phyloP scores from a whole-genome alignment of 2,797 vertebrate genomes.

The Poeciliopsis presidionis region DNA sequence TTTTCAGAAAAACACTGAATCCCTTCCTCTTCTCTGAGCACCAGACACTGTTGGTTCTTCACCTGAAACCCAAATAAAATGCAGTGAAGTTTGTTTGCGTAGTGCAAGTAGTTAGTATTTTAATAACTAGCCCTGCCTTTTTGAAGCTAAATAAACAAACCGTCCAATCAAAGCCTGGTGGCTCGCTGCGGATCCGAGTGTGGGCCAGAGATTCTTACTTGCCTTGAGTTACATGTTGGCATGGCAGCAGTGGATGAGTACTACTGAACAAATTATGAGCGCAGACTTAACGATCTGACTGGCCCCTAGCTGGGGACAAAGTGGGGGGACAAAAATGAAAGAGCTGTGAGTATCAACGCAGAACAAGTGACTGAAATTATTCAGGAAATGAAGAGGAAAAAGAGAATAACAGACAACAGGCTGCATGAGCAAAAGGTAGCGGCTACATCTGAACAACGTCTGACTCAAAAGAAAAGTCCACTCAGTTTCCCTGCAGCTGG shows the following conservation, averaged over 20 bases:
- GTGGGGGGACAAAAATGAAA: slow-evolving; percentile 86
- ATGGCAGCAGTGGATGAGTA: slow-evolving; percentile 86
- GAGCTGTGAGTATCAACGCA: slow-evolving; percentile 83
- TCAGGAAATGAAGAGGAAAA: slow-evolving; percentile 32
- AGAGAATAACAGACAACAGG: slow-evolving; percentile 69
- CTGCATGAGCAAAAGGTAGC: slow-evolving; percentile 49
- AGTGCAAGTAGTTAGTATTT: not conserved
- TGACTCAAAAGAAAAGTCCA: slow-evolving; percentile 38
- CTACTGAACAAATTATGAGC: slow-evolving; percentile 87
- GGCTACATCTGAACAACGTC: not conserved
- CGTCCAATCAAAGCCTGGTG: slow-evolving; percentile 53
- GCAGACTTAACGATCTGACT: slow-evolving; percentile 87
- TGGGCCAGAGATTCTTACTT: slow-evolving; percentile 84
- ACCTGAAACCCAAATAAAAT: not conserved
- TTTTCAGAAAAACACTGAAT: not conserved
- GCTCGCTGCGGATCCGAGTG: slow-evolving; percentile 77
- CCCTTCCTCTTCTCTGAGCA: not conserved
- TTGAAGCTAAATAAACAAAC: not conserved
- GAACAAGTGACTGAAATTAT: slow-evolving; percentile 76
- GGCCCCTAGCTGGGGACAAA: slow-evolving; percentile 87
- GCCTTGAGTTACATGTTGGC: slow-evolving; percentile 86
- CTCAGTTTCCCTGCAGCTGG: not conserved
- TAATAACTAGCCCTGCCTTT: not conserved
- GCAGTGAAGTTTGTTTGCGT: not conserved
- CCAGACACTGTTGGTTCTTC: not conserved